Evolutionary conservation across 1,140 invertebrate genomes (phyloP), one percentile per base, ranked within the genome.

Genomic region (Halyomorpha halys): DNA sequence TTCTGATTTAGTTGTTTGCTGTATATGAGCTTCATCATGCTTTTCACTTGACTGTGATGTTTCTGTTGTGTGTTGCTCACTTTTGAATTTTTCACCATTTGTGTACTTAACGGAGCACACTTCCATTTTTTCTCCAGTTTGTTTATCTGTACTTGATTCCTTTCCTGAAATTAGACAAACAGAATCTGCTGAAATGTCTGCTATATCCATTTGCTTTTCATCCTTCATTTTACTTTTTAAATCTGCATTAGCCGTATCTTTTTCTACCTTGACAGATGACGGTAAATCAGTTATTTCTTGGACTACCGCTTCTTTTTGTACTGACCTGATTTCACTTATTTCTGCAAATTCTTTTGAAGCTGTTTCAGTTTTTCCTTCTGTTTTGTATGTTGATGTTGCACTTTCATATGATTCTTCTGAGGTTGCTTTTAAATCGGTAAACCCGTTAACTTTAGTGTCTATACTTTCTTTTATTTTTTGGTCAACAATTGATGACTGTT

Each of bases 221-320:
- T 56, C 53, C 23, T 56, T 56, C 53, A 56, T 23, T 25, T 56
- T 56, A 25, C 53, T 56, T 27, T 60, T 44, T 39, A 39, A 18
- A 60, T 39, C 39, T 16, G 27, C 39, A 60, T 60, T 51, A 19
- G 59, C 30, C 56, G 30, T 53, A 54, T 67, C 59, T 61, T 60
- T 34, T 65, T 59, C 27, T 1, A 25, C 25, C 45, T 60, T 44
- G 2, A 18, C 45, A 23, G 61, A 5, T 23, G 44, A 47, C 3
- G 27, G 15, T 18, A 11, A 15, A 15, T 34, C 34, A 44, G 60
- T 61, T 44, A n/a, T 30, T 44, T 44, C 19, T 51, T 51, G 18
- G 3, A 19, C 18, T 23, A 5, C 49, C 18, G n/a, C n/a, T 23
- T 51, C 21, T 23, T 51, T 51, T 19, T 18, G 49, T 23, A 19